Evolutionary conservation across 2,797 vertebrate genomes (phyloP).

Genomic region (Martes flavigula): DNA sequence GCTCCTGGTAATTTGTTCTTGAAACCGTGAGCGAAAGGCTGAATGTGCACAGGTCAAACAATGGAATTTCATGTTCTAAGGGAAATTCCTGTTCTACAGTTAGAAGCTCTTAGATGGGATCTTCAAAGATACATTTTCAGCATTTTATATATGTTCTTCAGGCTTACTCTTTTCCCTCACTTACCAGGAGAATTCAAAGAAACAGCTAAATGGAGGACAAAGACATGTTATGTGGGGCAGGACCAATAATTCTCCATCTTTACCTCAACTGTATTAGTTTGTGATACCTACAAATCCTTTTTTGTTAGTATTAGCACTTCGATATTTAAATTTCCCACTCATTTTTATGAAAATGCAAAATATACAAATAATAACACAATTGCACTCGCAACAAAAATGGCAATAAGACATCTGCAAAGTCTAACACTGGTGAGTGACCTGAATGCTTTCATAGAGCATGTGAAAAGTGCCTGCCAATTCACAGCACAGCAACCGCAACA

Average conservation of each 20-base stretch:
- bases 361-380: not conserved
- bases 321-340: conserved; percentile 17
- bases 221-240: not conserved
- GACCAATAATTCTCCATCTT: not conserved
- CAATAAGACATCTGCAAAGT: not conserved
- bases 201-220: not conserved
- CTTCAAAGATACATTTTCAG: not conserved
- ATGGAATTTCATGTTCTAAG: not conserved
- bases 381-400: not conserved
- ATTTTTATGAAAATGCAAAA: conserved; percentile 44
- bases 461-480: not conserved
- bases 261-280: not conserved
- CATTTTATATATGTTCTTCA: not conserved
- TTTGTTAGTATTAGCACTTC: not conserved
- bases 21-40: conserved; percentile 3
- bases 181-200: conserved; percentile 1
- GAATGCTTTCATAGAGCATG: not conserved
- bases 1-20: not conserved
- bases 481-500: not conserved
- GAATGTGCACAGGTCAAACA: not conserved
- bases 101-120: not conserved
- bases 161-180: not conserved
- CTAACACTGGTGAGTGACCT: not conserved
- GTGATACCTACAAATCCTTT: not conserved
- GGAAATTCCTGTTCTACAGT: not conserved